Evolutionary conservation across 2,113 vertebrate genomes (phyloP).

Genomic region (Ailuropoda melanoleuca): DNA sequence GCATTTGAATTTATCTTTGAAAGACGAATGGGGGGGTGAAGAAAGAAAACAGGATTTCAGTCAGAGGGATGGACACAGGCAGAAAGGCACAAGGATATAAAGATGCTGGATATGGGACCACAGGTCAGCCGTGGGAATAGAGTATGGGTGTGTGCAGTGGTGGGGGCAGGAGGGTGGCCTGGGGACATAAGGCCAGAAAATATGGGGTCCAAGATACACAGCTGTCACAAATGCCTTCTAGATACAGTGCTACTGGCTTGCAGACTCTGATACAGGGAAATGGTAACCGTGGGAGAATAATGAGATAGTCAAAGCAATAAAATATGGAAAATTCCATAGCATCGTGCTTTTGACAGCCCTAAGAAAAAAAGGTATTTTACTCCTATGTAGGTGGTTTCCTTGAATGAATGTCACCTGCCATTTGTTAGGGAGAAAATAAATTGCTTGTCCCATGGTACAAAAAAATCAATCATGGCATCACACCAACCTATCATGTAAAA

Average conservation of each 20-base stretch:
- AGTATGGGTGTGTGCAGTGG: no score
- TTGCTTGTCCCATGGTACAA: constrained; percentile 19
- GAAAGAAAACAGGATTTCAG: background rate
- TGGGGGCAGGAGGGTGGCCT: rapidly evolving
- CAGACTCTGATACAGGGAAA: background rate
- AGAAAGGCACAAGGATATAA: constrained; percentile 41
- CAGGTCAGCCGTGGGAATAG: background rate
- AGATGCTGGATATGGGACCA: constrained; percentile 55
- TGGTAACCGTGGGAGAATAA: constrained; percentile 24
- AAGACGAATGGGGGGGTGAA: background rate
- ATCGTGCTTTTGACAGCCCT: constrained; percentile 19
- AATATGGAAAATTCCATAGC: constrained; percentile 15
- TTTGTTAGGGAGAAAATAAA: constrained; percentile 69
- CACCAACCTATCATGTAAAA: constrained; percentile 28
- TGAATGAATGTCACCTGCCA: constrained; percentile 59
- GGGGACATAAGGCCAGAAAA: background rate
- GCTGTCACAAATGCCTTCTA: background rate
- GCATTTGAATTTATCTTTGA: background rate
- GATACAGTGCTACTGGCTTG: background rate
- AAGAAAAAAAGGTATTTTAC: constrained; percentile 42
- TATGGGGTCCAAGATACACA: background rate
- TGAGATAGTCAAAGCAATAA: constrained; percentile 37
- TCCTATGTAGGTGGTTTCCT: constrained; percentile 71
- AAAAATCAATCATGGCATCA: constrained; percentile 59
- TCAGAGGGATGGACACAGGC: constrained; percentile 1